A percentile compares a stretch with the other conserved stretches of the same genome.
Conservation (phyloP, 2,888 invertebrate species). For the Microdon myrmicae region DNA sequence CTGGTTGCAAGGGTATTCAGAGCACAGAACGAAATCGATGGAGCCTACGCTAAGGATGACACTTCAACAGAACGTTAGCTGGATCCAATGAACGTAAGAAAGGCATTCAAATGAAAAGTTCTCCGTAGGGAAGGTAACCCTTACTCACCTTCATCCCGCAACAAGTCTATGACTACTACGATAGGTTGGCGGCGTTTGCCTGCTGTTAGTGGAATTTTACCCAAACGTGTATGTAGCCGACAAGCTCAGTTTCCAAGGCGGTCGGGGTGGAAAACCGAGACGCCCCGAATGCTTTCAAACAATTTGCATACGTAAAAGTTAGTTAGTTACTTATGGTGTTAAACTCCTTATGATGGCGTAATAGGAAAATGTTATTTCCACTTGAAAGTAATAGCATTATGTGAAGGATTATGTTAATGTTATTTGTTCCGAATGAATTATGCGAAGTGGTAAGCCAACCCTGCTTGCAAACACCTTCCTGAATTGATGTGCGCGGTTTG, state of each 20-base stretch:
- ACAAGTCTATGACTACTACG: conserved; percentile 32
- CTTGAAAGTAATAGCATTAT: conserved; percentile 49
- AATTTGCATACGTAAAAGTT: conserved; percentile 51
- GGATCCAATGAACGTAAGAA: conserved; percentile 10
- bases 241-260: conserved; percentile 37
- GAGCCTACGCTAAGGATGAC: conserved; percentile 34
- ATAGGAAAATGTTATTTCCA: conserved; percentile 51
- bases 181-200: conserved; percentile 33
- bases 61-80: conserved; percentile 18
- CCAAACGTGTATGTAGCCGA: too few relatives aligned
- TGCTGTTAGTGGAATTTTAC: conserved; percentile 45
- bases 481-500: too few relatives aligned
- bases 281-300: conserved; percentile 27
- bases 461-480: conserved; percentile 12
- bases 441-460: conserved; percentile 33
- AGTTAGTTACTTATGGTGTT: conserved; percentile 52
- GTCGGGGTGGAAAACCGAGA: conserved; percentile 28
- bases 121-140: conserved; percentile 42
- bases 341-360: conserved; percentile 50
- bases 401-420: conserved; percentile 49
- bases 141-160: conserved; percentile 34
- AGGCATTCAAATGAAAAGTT: conserved; percentile 46
- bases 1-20: conserved; percentile 29
- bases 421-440: conserved; percentile 51
- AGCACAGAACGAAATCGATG: conserved; percentile 30